Conservation (phyloP, 2,113 vertebrate species). For the Clarias batrachus region DNA sequence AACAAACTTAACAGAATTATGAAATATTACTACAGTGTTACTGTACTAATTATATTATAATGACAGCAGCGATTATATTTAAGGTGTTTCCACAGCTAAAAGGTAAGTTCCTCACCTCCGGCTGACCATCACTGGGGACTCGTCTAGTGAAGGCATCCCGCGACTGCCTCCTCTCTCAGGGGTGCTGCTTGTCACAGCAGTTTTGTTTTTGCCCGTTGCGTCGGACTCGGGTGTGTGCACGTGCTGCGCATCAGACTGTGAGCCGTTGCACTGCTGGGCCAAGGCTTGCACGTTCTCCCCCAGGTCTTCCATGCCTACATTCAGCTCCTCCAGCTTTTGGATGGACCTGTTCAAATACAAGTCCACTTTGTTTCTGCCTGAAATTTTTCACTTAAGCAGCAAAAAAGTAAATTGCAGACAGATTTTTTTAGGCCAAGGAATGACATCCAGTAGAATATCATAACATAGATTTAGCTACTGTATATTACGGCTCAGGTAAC, state of each 20-base stretch:
- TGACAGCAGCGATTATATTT: neutral
- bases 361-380: no score
- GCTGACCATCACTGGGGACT: conserved; percentile 78
- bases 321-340: conserved; percentile 94
- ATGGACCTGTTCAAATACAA: conserved; percentile 79
- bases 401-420: no score
- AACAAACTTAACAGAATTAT: neutral
- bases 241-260: conserved; percentile 59
- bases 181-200: conserved; percentile 76
- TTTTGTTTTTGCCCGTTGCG: conserved; percentile 58
- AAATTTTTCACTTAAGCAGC: no score
- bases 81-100: neutral
- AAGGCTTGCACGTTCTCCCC: conserved; percentile 80
- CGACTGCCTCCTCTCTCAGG: conserved; percentile 72
- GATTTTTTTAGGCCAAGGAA: no score
- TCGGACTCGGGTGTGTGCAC: conserved; percentile 63
- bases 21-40: neutral
- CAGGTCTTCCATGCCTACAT: conserved; percentile 86
- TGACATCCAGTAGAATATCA: no score
- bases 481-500: no score
- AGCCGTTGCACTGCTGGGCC: conserved; percentile 81
- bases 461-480: no score
- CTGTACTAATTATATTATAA: neutral
- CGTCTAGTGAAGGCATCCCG: conserved; percentile 77
- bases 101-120: conserved; percentile 70